Percentiles rank a stretch among this genome's conserved stretches.
phyloP scores from a whole-genome alignment of 2,113 vertebrate genomes.

The Procavia capensis region DNA sequence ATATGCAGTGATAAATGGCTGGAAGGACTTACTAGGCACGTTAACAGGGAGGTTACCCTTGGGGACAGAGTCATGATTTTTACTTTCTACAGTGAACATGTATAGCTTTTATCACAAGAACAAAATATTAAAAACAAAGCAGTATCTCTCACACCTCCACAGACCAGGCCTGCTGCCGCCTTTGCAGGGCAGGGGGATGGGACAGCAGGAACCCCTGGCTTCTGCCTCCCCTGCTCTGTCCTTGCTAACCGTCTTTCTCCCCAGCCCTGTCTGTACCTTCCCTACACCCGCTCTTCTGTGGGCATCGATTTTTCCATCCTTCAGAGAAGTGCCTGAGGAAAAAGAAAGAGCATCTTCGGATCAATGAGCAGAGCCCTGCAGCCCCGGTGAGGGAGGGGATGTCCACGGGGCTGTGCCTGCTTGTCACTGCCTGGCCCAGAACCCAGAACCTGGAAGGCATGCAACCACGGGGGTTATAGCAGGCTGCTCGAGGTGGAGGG shows the following conservation, averaged over 20 bases:
- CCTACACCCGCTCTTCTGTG: constrained; percentile 62
- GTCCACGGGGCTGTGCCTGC: rapidly evolving
- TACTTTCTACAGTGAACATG: background rate
- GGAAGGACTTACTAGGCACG: background rate
- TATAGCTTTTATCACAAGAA: background rate
- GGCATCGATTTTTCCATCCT: constrained; percentile 89
- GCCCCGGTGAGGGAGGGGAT: constrained; percentile 76
- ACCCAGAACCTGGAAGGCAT: rapidly evolving
- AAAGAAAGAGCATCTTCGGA: constrained; percentile 87
- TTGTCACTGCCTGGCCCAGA: background rate
- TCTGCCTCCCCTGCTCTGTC: background rate
- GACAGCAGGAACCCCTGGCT: background rate
- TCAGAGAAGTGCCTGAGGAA: constrained; percentile 88
- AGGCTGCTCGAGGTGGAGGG: background rate
- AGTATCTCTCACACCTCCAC: rapidly evolving
- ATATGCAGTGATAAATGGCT: background rate
- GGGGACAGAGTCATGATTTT: background rate
- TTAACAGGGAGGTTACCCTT: background rate
- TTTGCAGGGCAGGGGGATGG: background rate
- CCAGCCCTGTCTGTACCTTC: background rate
- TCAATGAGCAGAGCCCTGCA: constrained; percentile 86
- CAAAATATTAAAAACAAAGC: background rate
- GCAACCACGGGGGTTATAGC: background rate
- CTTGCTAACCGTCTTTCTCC: background rate
- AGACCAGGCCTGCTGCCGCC: background rate